Percentiles rank a stretch among this genome's conserved stretches.
These are phyloP conservation scores for Bombyx mori DNA, from an alignment of 1,140 invertebrate species.

Conservation along the genomic window ASM3026992v2 NC_085118.1:15467001-15467500, in stretches of 20 bases:
- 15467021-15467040: slow-evolving; percentile 14
- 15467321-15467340: slow-evolving; percentile 57
- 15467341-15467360: slow-evolving; percentile 61
- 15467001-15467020: slow-evolving; percentile 34
- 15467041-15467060: slow-evolving; percentile 5
- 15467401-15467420: slow-evolving; percentile 47
- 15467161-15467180: slow-evolving; percentile 1
- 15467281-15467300: slow-evolving; percentile 31
- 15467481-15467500: slow-evolving; percentile 76
- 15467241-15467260: slow-evolving; percentile 31
- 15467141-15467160: slow-evolving; percentile 3
- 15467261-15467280: slow-evolving; percentile 8
- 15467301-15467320: slow-evolving; percentile 48
- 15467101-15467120: neutral
- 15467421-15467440: slow-evolving; percentile 74
- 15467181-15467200: slow-evolving; percentile 31
- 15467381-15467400: slow-evolving; percentile 35
- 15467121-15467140: neutral
- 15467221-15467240: slow-evolving; percentile 3
- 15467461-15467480: slow-evolving; percentile 81
- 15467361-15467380: slow-evolving; percentile 30
- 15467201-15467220: slow-evolving; percentile 12
- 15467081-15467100: neutral
- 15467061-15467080: slow-evolving; percentile 1
- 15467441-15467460: slow-evolving; percentile 80